Base-by-base conservation (phyloP, 2,113 vertebrate genomes). In the Archocentrus centrarchus region DNA sequence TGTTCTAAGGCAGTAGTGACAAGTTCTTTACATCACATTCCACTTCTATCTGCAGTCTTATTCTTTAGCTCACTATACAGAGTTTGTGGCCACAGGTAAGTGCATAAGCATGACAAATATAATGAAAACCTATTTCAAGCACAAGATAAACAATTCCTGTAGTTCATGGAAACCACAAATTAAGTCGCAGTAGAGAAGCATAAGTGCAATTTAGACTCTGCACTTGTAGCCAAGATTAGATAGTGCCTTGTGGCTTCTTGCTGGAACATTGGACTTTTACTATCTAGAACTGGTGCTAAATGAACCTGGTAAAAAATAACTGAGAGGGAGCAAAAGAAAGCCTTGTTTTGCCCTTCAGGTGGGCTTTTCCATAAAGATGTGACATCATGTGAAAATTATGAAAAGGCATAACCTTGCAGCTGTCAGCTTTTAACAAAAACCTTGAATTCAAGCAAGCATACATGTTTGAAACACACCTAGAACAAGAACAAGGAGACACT, bases 71-170 rank as follows among this genome's bases (percentile, higher is more conserved):
- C 24, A 35, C 47, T n/a, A 55, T 27, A 20, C 27, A 32, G 1
- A 73, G 47, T 73, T 73, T 73, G 68, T 32, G 18, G 18, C 68
- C 68, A 73, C 53, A 73, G 47, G 27, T 73, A 55, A 55, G 68
- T 35, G 47, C 47, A 55, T 73, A 17, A 55, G 32, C 27, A 13
- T 55, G 68, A 73, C 18, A 55, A 35, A 73, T 32, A 27, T 73
- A 73, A 55, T 50, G 53, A 73, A 53, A 50, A 14, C 1, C 3
- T 73, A 32, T 53, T 73, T 53, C 53, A 44, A 73, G 66, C 20
- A 24, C 44, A 53, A 32, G 44, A 73, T 53, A 73, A 53, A 73
- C 44, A 73, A 53, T 53, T 17, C 47, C 17, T 73, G 3, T 47
- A 73, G 24, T 73, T 73, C 27, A 73, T 50, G 53, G 11, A 73